phyloP scores from a whole-genome alignment of 1,140 invertebrate species.

The Hylyphantes graminicola region DNA sequence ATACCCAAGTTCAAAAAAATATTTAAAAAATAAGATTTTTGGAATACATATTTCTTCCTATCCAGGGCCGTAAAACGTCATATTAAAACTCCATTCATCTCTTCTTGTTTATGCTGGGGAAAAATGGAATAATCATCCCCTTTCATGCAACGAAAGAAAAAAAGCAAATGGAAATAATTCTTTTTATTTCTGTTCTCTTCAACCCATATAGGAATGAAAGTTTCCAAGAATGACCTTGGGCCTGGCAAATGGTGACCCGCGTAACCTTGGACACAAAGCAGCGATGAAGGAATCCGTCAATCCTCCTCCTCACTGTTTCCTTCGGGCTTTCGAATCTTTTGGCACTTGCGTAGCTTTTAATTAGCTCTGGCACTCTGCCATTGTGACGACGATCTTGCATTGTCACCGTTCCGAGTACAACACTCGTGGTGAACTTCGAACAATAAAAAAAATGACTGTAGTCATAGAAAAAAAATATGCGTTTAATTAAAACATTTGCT shows the following conservation, averaged over 20 bases:
- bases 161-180: background rate
- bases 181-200: background rate
- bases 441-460: too few relatives aligned
- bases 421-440: background rate
- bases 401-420: background rate
- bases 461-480: too few relatives aligned
- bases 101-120: background rate
- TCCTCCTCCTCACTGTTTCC: constrained; percentile 37
- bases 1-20: too few relatives aligned
- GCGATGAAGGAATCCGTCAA: constrained; percentile 48
- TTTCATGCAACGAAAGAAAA: background rate
- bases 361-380: background rate
- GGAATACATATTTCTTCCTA: background rate
- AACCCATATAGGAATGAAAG: constrained; percentile 8
- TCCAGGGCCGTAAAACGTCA: constrained; percentile 18
- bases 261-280: constrained; percentile 43
- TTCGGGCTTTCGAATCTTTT: constrained; percentile 1
- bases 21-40: too few relatives aligned
- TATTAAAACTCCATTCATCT: constrained; percentile 42
- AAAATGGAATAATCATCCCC: too few relatives aligned
- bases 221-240: constrained; percentile 17
- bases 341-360: constrained; percentile 19
- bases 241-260: constrained; percentile 19
- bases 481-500: too few relatives aligned
- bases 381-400: background rate